Evolutionary conservation across 1,140 invertebrate genomes (phyloP), one percentile per base, ranked within the genome.

Genomic region (Orius insidiosus): DNA sequence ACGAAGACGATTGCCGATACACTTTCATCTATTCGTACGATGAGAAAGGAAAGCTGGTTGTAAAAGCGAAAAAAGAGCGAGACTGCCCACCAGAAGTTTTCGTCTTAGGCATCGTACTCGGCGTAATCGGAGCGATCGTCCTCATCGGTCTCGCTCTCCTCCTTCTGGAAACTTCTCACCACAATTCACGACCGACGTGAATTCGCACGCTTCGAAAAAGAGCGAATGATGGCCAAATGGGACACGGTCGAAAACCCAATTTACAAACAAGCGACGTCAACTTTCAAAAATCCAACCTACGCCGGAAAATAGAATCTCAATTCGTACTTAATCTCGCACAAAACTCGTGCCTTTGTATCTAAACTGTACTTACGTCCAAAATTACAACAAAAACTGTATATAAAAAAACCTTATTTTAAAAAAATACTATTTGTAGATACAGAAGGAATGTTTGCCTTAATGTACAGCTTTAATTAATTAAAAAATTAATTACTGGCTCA

Each of bases 181-280:
- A 89, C 86, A 14, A 86, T 98, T 49, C 89, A 96, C 57, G 95
- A 99, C 63, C 71, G 88, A 42, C 66, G 87, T 49, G 95, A 98
- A 64, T 96, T 93, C 63, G 94, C 92, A 7, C 82, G 83, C 55
- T 98, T 98, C 63, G 88, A 97, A 61, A 93, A 95, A 59, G 93
- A 98, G 62, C 71, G 86, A 51, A 80, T 86, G 71, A 85, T 84
- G 66, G 86, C 92, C 40, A 86, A 87, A 60, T 98, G 92, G 92
- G 85, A 95, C 60, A 78, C 90, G 56, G 85, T 96, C 50, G 90
- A 97, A 63, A 98, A 98, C 77, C 94, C 95, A 43, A 89, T 98
- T 56, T 98, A 94, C 69, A 93, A 88, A 63, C 88, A 93, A 72
- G 93, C 93, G 9, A 98, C 92, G n/a, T 92, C 92, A 15, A 97